Evolutionary conservation across 2,888 invertebrate species (phyloP).

Genomic region (Diploptera punctata): DNA sequence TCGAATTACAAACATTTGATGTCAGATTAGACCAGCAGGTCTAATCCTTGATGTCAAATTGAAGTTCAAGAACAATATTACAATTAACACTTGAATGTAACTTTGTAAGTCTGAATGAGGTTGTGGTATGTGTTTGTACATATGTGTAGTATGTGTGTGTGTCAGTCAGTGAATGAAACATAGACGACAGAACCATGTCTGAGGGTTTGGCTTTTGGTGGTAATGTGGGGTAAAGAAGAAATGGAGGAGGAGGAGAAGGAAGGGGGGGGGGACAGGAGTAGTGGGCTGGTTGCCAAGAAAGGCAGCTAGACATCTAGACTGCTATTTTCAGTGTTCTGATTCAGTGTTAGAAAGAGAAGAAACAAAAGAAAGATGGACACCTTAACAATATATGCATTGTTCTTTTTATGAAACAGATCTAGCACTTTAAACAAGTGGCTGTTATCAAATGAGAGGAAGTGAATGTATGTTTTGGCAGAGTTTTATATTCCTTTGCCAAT

Average conservation of each 20-base stretch:
- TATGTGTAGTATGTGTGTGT: no score
- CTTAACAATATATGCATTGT: constrained; percentile 2
- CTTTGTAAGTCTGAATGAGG: no score
- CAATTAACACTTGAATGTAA: no score
- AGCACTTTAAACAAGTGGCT: background rate
- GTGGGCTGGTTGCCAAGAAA: constrained; percentile 6
- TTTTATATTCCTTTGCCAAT: no score
- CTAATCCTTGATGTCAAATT: no score
- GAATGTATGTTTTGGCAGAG: background rate
- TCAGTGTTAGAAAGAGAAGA: background rate
- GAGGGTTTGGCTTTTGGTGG: background rate
- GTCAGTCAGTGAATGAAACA: background rate
- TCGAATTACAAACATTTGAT: no score
- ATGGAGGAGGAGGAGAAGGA: background rate
- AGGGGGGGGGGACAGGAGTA: background rate
- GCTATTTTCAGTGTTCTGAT: constrained; percentile 13
- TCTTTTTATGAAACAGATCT: constrained; percentile 5
- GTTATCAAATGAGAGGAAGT: background rate
- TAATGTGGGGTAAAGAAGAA: background rate
- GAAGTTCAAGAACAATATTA: no score
- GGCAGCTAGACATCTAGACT: constrained; percentile 11
- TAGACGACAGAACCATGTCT: background rate
- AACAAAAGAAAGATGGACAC: background rate
- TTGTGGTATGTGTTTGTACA: no score
- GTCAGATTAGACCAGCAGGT: no score